phyloP scores from a whole-genome alignment of 2,888 invertebrate genomes.

The Horisme vitalbata region DNA sequence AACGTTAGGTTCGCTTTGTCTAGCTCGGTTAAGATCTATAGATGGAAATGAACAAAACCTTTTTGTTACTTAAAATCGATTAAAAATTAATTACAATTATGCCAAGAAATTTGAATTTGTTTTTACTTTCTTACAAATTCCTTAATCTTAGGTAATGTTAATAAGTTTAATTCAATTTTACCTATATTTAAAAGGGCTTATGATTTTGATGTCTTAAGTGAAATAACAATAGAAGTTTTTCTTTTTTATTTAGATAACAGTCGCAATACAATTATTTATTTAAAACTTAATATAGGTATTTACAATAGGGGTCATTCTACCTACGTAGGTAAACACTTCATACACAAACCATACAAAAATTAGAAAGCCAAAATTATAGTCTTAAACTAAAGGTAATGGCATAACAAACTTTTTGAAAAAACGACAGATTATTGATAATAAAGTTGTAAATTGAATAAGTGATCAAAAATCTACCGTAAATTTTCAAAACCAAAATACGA shows the following conservation, averaged over 20 bases:
- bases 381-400: conserved; percentile 49
- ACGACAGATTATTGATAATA: conserved; percentile 38
- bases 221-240: conserved; percentile 49
- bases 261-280: conserved; percentile 75
- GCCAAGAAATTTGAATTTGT: conserved; percentile 70
- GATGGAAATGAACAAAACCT: conserved; percentile 72
- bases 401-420: conserved; percentile 36
- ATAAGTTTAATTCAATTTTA: too few relatives aligned
- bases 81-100: conserved; percentile 82
- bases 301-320: conserved; percentile 77
- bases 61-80: conserved; percentile 82
- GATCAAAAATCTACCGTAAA: conserved; percentile 18
- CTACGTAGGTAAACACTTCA: conserved; percentile 78
- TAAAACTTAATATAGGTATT: conserved; percentile 78
- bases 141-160: too few relatives aligned
- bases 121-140: conserved; percentile 56
- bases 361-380: conserved; percentile 67
- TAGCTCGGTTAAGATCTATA: conserved; percentile 77
- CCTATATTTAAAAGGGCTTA: too few relatives aligned
- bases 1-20: conserved; percentile 75
- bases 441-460: conserved; percentile 7
- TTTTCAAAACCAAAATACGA: conserved; percentile 37
- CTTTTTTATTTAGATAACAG: conserved; percentile 78
- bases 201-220: background rate
- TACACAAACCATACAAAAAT: conserved; percentile 76